Base-by-base conservation (phyloP, 2,113 vertebrate species). In the Hystrix cristata region DNA sequence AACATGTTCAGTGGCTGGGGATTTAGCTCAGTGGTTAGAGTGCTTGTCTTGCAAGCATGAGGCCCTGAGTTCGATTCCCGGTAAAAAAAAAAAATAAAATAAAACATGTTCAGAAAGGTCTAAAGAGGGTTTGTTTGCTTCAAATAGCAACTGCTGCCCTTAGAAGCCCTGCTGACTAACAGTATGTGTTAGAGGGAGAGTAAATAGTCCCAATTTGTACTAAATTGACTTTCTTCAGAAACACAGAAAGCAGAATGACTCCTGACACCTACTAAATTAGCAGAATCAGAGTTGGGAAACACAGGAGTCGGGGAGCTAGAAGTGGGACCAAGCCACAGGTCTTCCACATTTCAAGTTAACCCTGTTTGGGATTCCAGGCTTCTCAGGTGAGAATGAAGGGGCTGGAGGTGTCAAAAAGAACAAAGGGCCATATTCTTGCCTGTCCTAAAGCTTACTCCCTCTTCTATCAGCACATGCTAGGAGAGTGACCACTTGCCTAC, bases 151-250 rank as follows among this genome's bases (percentile, higher is more conserved):
- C 43, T 78, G 83, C 90, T 92, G 46, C 95, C 92, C 59, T 88
- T 81, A 90, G 95, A 92, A 96, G 87, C 55, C 60, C 87, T 78
- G 81, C 91, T 94, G 89, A 90, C 89, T 94, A 97, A 86, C 94
- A 94, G 89, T 96, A 31, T 96, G 59, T 87, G 87, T 93, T 97
- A 94, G 96, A 94, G 29, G 38, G 93, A 96, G 60, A 95, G 93
- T 92, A 95, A 97, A 97, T 95, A 97, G 94, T 96, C 94, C 94
- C 97, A 98, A 95, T 96, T 98, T 95, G 88, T 95, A 81, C 85
- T 94, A 95, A 97, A 95, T 90, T 95, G 96, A 97, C 95, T 97
- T 97, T 93, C 95, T 94, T 95, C 91, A 94, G 97, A 94, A 97
- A 93, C 89, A 82, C 89, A 93, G 69, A 25, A 89, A 94, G 95